Conservation (phyloP, 2,113 vertebrate species). For the Neodon shergylaensis region DNA sequence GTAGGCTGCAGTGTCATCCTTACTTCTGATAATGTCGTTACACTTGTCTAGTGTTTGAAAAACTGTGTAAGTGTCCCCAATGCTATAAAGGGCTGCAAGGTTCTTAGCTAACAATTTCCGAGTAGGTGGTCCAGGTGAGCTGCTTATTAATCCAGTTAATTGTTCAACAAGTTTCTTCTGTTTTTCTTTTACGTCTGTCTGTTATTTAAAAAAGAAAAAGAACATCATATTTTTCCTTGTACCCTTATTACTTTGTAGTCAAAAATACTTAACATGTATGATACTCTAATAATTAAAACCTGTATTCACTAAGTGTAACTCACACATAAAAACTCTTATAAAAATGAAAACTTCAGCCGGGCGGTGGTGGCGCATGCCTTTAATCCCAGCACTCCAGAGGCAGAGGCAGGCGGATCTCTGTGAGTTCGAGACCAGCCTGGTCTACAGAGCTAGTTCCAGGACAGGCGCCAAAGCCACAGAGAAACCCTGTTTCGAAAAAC, state of each 20-base stretch:
- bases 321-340: slow-evolving; percentile 22
- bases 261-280: slow-evolving; percentile 1
- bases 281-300: background rate
- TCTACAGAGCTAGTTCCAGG: no score
- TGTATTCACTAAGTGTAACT: background rate
- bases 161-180: slow-evolving; percentile 99
- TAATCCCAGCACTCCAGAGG: no score
- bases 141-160: slow-evolving; percentile 96
- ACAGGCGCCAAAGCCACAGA: no score
- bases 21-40: slow-evolving; percentile 98
- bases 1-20: slow-evolving; percentile 96
- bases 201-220: slow-evolving; percentile 57
- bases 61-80: slow-evolving; percentile 97
- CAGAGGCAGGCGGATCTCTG: no score
- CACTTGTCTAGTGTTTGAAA: slow-evolving; percentile 99
- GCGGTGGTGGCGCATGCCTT: no score
- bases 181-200: slow-evolving; percentile 99
- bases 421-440: no score
- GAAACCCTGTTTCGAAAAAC: no score
- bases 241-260: background rate
- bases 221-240: background rate
- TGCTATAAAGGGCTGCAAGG: slow-evolving; percentile 97
- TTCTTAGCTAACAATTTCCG: slow-evolving; percentile 97
- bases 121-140: slow-evolving; percentile 96
- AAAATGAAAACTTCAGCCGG: background rate